Conservation (phyloP, 2,888 invertebrate species). For the Acrobeloides nanus region DNA sequence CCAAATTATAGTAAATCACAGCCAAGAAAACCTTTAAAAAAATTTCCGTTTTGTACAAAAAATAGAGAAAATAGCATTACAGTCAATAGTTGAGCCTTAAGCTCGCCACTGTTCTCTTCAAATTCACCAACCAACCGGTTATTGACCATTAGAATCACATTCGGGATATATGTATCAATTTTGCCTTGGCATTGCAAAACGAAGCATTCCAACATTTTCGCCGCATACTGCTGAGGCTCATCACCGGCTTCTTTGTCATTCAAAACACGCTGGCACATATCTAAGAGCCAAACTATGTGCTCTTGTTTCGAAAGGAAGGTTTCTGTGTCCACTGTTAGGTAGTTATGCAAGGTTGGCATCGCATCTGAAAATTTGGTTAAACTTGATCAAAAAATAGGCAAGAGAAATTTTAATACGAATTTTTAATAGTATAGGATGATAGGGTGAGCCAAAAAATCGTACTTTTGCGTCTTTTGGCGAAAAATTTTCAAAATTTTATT, state of each 20-base stretch:
- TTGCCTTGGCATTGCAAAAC: conserved; percentile 30
- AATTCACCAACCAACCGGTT: conserved; percentile 10
- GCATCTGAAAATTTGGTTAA: conserved; percentile 66
- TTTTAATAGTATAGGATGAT: background rate
- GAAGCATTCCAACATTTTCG: conserved; percentile 74
- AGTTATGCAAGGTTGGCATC: conserved; percentile 97
- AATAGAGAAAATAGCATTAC: conserved; percentile 11
- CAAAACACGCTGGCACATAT: conserved; percentile 69
- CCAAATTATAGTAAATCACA: conserved; percentile 22
- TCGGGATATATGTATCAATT: conserved; percentile 21
- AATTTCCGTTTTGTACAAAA: background rate
- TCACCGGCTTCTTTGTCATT: conserved; percentile 67
- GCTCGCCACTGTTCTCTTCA: conserved; percentile 11
- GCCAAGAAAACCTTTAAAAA: conserved; percentile 16
- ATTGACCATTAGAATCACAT: conserved; percentile 21
- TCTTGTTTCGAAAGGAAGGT: conserved; percentile 85
- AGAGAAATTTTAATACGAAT: conserved; percentile 7
- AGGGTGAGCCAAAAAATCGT: no score
- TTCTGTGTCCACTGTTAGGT: conserved; percentile 86
- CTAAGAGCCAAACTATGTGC: conserved; percentile 79
- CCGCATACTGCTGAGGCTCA: conserved; percentile 89
- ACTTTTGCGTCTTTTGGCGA: no score
- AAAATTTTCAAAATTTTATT: no score
- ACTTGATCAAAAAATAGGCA: background rate
- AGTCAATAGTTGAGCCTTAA: conserved; percentile 28